phyloP scores from a whole-genome alignment of 1,140 invertebrate genomes.

The Musca vetustissima region DNA sequence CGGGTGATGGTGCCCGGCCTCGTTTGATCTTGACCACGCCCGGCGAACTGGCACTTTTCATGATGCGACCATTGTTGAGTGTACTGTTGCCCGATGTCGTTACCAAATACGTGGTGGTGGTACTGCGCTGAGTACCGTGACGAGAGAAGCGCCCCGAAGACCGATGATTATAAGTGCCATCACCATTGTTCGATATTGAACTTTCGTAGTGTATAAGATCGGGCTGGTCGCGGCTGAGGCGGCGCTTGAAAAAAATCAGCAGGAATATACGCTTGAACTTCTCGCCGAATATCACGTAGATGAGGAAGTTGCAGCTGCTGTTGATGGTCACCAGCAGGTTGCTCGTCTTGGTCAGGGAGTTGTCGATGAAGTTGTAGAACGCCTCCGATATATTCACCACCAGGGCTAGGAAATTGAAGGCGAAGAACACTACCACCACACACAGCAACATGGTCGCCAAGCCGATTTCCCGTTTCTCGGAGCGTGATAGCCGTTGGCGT shows the following conservation, averaged over 20 bases:
- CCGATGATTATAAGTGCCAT: constrained; percentile 60
- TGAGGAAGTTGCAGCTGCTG: constrained; percentile 95
- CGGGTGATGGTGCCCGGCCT: constrained; percentile 59
- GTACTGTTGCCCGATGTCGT: constrained; percentile 55
- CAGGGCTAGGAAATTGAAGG: constrained; percentile 90
- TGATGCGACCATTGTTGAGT: constrained; percentile 44
- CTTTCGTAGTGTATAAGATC: constrained; percentile 79
- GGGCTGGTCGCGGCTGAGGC: constrained; percentile 66
- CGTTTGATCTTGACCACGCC: constrained; percentile 49
- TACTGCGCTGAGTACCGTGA: constrained; percentile 62
- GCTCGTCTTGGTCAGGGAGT: constrained; percentile 80
- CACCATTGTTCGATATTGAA: constrained; percentile 75
- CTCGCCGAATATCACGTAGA: constrained; percentile 95
- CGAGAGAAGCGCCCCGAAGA: constrained; percentile 68
- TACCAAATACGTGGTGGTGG: constrained; percentile 50
- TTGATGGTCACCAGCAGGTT: constrained; percentile 96
- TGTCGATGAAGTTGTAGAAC: constrained; percentile 66
- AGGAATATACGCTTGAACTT: constrained; percentile 92
- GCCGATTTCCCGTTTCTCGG: constrained; percentile 84
- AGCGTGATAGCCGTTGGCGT: constrained; percentile 74
- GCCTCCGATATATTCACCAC: constrained; percentile 86
- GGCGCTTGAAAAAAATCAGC: constrained; percentile 76
- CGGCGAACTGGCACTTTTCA: constrained; percentile 33
- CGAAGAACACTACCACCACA: constrained; percentile 91
- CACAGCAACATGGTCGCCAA: constrained; percentile 91